A percentile compares a stretch with the other conserved stretches of the same genome.
phyloP scores from a whole-genome alignment of 2,888 invertebrate genomes.

The Lysandra bellargus region DNA sequence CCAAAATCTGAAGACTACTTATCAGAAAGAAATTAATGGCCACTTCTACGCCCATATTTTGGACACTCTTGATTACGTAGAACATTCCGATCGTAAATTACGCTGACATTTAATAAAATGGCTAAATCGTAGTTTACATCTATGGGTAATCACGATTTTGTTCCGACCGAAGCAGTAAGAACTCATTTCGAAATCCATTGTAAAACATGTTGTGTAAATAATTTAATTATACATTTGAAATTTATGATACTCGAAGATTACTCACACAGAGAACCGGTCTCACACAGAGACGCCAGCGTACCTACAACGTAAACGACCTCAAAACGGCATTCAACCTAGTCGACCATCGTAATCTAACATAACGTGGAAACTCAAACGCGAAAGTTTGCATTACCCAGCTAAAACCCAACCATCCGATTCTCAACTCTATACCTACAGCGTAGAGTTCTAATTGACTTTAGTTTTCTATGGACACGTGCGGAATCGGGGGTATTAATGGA shows the following conservation, averaged over 20 bases:
- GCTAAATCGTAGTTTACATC: background rate
- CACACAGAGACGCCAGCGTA: conserved; percentile 53
- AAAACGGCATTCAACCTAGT: conserved; percentile 79
- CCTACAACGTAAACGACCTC: conserved; percentile 74
- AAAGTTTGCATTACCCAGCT: conserved; percentile 66
- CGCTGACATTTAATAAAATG: conserved; percentile 30
- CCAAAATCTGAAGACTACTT: background rate
- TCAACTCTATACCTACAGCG: fast-evolving
- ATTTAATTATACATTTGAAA: conserved; percentile 60
- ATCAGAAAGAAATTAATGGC: background rate
- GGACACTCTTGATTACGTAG: background rate
- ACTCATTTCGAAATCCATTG: conserved; percentile 58
- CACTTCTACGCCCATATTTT: conserved; percentile 13
- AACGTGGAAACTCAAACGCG: conserved; percentile 74
- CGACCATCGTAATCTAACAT: conserved; percentile 72
- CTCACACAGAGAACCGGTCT: conserved; percentile 53
- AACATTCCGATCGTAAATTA: conserved; percentile 8
- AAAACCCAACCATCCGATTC: conserved; percentile 34
- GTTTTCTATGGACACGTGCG: conserved; percentile 69
- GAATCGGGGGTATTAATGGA: conserved; percentile 79
- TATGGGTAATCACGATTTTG: conserved; percentile 24
- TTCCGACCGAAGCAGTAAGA: conserved; percentile 10
- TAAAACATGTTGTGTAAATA: conserved; percentile 63
- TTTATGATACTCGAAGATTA: conserved; percentile 56
- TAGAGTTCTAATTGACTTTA: conserved; percentile 58